Evolutionary conservation across 2,888 invertebrate species (phyloP), one percentile per base, ranked within the genome.

Genomic region (Slavum lentiscoides): DNA sequence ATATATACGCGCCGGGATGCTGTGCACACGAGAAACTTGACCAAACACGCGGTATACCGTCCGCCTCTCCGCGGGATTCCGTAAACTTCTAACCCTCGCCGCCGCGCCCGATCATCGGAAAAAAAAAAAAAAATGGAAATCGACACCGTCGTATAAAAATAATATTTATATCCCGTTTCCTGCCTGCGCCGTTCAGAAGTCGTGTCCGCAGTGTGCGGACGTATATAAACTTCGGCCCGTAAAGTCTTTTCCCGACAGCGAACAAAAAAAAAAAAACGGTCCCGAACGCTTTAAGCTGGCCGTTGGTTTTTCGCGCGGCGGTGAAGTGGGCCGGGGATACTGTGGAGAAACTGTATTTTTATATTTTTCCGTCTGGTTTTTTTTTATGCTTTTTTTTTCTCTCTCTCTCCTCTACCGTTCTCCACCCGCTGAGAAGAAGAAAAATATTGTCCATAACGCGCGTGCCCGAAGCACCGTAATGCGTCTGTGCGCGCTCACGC

Each of bases 141-240:
- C 80, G 72, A 80, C 80, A 80, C 80, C 70, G 72, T 80, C 80
- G 58, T 80, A 80, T 80, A 72, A 80, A 30, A 72, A 80, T 80
- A 80, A 80, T 30, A 30, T 80, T 80, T 80, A 80, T 80, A 72
- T 80, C 64, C 72, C 66, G 64, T 80, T 80, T 80, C 72, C 80
- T 80, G 80, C 72, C 80, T 80, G 80, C 72, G 80, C 72, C 70
- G 80, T 66, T 66, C 64, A 80, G 43, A 80, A 80, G 64, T 58
- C 39, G 55, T 55, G 0, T 11, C 2, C n/a, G 17, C 49, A n/a
- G 17, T 62, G 13, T 11, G 1, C 4, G 8, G n/a, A 11, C 49
- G 13, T 73, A 30, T 62, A 30, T 23, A 43, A 37, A 39, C 58
- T n/a, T 7, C n/a, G 1, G 4, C n/a, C 30, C 30, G 21, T 61